Base-by-base conservation (phyloP, 2,888 invertebrate species). In the Pristionchus arcanus region DNA sequence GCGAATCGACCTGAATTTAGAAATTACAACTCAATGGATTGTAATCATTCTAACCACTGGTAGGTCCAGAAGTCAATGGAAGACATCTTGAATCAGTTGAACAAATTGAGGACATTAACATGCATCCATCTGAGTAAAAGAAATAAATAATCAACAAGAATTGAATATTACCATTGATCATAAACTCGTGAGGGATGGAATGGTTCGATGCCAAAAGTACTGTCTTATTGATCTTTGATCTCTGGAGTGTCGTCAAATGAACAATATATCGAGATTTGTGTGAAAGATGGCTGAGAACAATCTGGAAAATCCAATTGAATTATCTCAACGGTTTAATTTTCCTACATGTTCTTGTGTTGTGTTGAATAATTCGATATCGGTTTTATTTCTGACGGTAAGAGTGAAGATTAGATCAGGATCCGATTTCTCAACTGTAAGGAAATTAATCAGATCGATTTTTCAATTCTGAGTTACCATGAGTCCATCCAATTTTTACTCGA, bases 51-150 rank as follows among this genome's bases (percentile, higher is more conserved):
- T 42, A 1, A 88, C 88, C 77, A 59, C n/a, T 55, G 21, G 71
- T 16, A 42, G 74, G 42, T 42, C n/a, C 55, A 25, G 88, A 28
- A 16, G 42, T 53, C 25, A 93, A 83, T 55, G 91, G 92, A n/a
- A 91, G 90, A 88, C 93, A 93, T 34, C 92, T 92, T 81, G 90
- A 90, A 4, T 91, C 91, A 7, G 90, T 87, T n/a, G 93, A 90
- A 89, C 94, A 94, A n/a, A 94, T 89, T 0, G 94, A 94, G 15
- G 94, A 94, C 63, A 93, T 93, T 66, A 93, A 90, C 13, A 90
- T 83, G 84, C 94, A 94, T 84, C 92, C 92, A 81, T 92, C 94
- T 94, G 89, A 83, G 92, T 92, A n/a, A 16, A 59, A 31, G 59
- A 63, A 59, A 13, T 83, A 2, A n/a, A 28, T 31, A 84, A 49